Evolutionary conservation across 2,113 vertebrate species (phyloP).

Genomic region (Xenus cinereus): DNA sequence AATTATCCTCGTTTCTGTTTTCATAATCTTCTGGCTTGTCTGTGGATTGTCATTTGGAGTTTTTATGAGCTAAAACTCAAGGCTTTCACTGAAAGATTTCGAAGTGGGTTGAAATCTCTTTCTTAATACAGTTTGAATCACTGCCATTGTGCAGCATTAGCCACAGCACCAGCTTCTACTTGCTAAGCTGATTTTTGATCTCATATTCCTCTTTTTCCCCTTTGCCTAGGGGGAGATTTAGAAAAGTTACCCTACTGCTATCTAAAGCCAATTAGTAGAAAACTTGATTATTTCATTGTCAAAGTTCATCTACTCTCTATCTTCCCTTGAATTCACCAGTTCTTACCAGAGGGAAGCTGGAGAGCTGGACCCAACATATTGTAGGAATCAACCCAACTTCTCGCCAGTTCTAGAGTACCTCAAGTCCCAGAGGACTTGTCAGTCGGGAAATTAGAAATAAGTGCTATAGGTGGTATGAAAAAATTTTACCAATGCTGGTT

Average conservation of each 20-base stretch:
- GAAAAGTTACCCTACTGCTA: not conserved
- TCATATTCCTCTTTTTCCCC: not conserved
- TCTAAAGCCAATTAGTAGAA: not conserved
- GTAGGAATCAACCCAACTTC: not conserved
- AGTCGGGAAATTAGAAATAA: not conserved
- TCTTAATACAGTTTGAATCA: not conserved
- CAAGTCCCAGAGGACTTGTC: not conserved
- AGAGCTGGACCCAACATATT: not conserved
- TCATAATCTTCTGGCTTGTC: not conserved
- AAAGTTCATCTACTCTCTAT: not conserved
- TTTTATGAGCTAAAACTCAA: not conserved
- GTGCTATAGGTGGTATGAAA: not conserved
- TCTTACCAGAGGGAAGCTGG: not conserved
- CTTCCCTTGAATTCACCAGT: not conserved
- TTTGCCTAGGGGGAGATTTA: not conserved
- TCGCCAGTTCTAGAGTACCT: not conserved
- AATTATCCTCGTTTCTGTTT: not conserved
- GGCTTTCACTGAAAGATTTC: not conserved
- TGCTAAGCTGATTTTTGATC: conserved; percentile 7
- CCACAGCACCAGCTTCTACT: not conserved
- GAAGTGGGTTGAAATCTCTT: not conserved
- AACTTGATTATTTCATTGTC: not conserved
- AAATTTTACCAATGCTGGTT: not conserved
- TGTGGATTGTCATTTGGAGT: not conserved
- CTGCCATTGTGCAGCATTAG: not conserved